phyloP scores from a whole-genome alignment of 2,888 invertebrate species.

The Eudasyphora cyanicolor region DNA sequence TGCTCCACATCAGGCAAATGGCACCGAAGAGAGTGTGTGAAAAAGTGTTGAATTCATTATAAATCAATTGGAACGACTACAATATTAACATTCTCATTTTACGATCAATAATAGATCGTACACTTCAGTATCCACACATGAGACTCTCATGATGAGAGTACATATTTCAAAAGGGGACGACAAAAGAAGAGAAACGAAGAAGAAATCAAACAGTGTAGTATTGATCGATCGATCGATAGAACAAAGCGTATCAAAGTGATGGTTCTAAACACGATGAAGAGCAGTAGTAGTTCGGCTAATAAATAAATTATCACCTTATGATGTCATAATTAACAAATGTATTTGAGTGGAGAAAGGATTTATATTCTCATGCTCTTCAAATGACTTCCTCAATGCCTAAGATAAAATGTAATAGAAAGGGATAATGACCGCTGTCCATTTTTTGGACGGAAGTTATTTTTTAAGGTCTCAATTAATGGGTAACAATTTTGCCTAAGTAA shows the following conservation, averaged over 20 bases:
- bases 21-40: conserved; percentile 30
- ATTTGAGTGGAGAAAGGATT: not conserved
- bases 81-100: not conserved
- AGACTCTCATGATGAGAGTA: not conserved
- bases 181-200: not conserved
- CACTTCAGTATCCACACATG: too few species aligned
- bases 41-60: conserved; percentile 30
- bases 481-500: too few species aligned
- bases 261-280: not conserved
- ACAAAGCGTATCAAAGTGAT: conserved; percentile 7
- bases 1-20: not conserved
- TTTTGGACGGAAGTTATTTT: too few species aligned
- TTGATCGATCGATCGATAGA: not conserved
- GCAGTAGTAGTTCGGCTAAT: not conserved
- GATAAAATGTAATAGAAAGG: too few species aligned
- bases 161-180: not conserved
- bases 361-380: too few species aligned
- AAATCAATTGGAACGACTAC: conserved; percentile 15
- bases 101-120: not conserved
- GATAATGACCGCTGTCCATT: too few species aligned
- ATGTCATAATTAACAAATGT: conserved; percentile 1
- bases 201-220: not conserved
- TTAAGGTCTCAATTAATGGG: too few species aligned
- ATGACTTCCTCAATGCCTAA: too few species aligned
- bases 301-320: not conserved